Percentiles rank a stretch among this genome's conserved stretches.
Conservation (phyloP, 2,888 invertebrate species). For the Ganaspis brasiliensis region DNA sequence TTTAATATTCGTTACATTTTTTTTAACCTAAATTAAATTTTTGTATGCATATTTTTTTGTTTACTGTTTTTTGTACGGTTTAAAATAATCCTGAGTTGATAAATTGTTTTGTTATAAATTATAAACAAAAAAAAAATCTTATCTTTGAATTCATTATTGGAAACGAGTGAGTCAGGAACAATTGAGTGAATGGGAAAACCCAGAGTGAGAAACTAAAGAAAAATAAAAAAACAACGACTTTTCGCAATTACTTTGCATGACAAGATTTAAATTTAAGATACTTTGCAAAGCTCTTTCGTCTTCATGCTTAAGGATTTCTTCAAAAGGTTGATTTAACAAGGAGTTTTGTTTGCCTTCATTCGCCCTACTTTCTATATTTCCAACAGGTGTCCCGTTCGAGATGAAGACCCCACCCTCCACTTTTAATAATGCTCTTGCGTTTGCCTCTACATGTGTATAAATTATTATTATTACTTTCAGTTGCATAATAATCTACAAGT, state of each 20-base stretch:
- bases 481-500: constrained; percentile 28
- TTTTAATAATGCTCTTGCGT: constrained; percentile 28
- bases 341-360: constrained; percentile 32
- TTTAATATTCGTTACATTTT: no score
- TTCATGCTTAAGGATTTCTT: not conserved
- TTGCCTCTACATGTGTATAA: constrained; percentile 5
- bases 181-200: not conserved
- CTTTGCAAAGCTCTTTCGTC: not conserved
- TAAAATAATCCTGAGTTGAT: no score
- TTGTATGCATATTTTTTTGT: no score
- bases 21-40: no score
- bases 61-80: no score
- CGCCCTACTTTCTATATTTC: constrained; percentile 33
- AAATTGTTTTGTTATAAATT: no score
- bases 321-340: constrained; percentile 44
- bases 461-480: not conserved
- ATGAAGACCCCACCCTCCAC: constrained; percentile 41
- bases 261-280: not conserved
- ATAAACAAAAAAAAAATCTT: no score
- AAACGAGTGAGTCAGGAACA: not conserved
- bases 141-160: no score
- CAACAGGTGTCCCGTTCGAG: constrained; percentile 42
- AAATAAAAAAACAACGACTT: not conserved
- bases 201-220: not conserved
- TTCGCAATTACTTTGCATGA: not conserved